These are phyloP conservation scores for Vireo altiloquus DNA, from an alignment of 2,113 vertebrate species.

Conservation along the genomic window DNA sequence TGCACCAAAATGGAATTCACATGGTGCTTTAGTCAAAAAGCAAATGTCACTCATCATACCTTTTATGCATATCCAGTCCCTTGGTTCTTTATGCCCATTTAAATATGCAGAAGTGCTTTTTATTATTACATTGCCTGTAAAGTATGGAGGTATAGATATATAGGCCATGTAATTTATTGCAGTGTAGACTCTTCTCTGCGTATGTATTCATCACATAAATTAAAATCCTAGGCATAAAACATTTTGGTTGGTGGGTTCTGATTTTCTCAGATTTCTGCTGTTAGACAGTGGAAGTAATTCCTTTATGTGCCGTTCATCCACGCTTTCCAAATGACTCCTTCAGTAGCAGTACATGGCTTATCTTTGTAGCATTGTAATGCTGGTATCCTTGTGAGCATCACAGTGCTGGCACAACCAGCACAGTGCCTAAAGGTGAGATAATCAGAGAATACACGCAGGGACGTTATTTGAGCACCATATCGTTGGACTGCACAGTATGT, in stretches of 20 bases:
- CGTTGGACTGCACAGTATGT: slow-evolving; percentile 49
- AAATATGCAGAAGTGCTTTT: slow-evolving; percentile 44
- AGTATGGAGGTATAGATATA: not conserved
- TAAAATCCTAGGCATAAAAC: slow-evolving; percentile 17
- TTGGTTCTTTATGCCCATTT: slow-evolving; percentile 46
- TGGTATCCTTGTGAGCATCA: not conserved
- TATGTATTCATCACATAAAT: not conserved
- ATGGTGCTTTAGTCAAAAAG: slow-evolving; percentile 38
- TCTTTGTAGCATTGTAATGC: slow-evolving; percentile 5
- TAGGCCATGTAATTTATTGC: slow-evolving; percentile 12
- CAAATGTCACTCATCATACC: slow-evolving; percentile 52
- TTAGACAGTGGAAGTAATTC: slow-evolving; percentile 17
- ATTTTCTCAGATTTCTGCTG: slow-evolving; percentile 7
- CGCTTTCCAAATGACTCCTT: slow-evolving; percentile 3
- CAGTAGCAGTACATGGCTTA: not conserved
- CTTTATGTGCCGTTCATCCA: not conserved
- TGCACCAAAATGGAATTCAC: slow-evolving; percentile 13
- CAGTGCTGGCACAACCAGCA: slow-evolving; percentile 36
- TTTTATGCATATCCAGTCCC: slow-evolving; percentile 49
- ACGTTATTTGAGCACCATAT: slow-evolving; percentile 31
- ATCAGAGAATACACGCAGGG: slow-evolving; percentile 40
- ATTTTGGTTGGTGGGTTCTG: slow-evolving; percentile 1
- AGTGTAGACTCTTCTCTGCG: not conserved
- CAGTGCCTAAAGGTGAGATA: slow-evolving; percentile 65
- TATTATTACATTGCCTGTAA: slow-evolving; percentile 29